Evolutionary conservation across 2,113 vertebrate genomes (phyloP), one percentile per base, ranked within the genome.

Genomic region (Engraulis encrasicolus): DNA sequence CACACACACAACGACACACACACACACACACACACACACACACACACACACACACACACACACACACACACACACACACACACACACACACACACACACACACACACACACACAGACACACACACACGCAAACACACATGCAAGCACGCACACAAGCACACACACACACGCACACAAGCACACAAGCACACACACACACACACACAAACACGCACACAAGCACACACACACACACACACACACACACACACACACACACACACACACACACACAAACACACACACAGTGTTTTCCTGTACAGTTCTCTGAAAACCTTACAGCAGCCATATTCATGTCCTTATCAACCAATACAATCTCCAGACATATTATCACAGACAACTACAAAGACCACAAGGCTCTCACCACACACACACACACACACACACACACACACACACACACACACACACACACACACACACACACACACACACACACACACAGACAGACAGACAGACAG

Each of bases 261-360:
- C 38, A 49, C 15, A 77, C 23, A 77, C 15, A 74, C 66, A 77
- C 27, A 74, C 80, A 82, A 50, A 49, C 58, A 89, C 81, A 81
- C 83, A 80, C 50, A 84, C 77, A 50, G 9, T 0, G n/a, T 9
- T 45, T 45, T 9, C 9, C 9, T 3, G 40, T 45, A 45, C 40
- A 45, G 40, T 45, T 45, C 40, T 45, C 3, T 45, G 4, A 45
- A 45, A 45, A 9, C 40, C n/a, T n/a, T n/a, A 45, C 40, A 45
- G n/a, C 40, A 45, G 40, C 40, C 40, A 45, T 9, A 45, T 45
- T 45, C 40, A 45, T 45, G 40, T 9, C 14, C 27, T 74, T 74
- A 74, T 74, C 27, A 74, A 15, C 14, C 15, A 19, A n/a, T n/a
- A n/a, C n/a, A n/a, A 74, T 74, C 66, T 15, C 31, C 27, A 6